Percentiles rank a stretch among this genome's conserved stretches.
Conservation (phyloP, 2,797 vertebrate genomes). For the Amazona finschi region DNA sequence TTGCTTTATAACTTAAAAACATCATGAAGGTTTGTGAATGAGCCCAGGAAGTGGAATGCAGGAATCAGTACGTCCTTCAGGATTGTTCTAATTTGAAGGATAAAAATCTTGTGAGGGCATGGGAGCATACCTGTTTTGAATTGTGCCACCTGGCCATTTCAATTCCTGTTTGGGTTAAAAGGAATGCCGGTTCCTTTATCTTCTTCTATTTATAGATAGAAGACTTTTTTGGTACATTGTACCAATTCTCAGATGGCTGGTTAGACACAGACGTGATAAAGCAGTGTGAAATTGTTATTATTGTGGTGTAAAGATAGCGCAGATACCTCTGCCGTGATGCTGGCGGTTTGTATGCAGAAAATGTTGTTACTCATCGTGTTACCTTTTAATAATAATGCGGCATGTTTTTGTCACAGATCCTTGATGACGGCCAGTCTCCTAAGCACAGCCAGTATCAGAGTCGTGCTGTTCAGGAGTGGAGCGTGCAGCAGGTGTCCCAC, state of each 20-base stretch:
- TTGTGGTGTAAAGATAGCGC: neutral
- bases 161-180: neutral
- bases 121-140: neutral
- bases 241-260: neutral
- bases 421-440: conserved; percentile 86
- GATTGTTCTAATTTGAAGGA: neutral
- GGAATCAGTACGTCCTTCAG: neutral
- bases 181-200: neutral
- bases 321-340: neutral
- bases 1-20: neutral
- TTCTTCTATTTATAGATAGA: neutral
- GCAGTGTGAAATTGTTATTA: neutral
- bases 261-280: neutral
- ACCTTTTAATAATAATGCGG: neutral
- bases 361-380: neutral
- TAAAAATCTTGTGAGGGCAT: neutral
- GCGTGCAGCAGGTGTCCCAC: conserved; percentile 88
- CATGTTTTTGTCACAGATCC: conserved; percentile 79
- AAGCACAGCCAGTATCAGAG: conserved; percentile 87
- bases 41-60: neutral
- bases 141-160: neutral
- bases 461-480: conserved; percentile 87
- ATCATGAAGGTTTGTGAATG: neutral
- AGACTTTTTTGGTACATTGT: neutral
- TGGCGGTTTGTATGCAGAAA: neutral